phyloP scores from a whole-genome alignment of 2,888 invertebrate genomes.

The Drosophila histrio region DNA sequence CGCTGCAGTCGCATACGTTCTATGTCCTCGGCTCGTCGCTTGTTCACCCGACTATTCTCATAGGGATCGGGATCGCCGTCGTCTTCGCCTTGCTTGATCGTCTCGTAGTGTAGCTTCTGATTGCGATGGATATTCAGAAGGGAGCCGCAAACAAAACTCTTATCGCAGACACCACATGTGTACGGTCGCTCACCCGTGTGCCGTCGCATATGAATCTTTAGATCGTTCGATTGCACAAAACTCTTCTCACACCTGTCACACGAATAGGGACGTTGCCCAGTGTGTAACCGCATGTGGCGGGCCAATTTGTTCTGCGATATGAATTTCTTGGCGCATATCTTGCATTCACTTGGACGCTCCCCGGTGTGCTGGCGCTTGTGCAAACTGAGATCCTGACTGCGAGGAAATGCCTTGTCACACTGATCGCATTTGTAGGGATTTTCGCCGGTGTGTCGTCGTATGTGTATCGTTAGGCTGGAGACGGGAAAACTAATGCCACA shows the following conservation, averaged over 20 bases:
- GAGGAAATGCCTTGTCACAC: constrained; percentile 87
- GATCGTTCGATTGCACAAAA: constrained; percentile 89
- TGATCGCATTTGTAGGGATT: constrained; percentile 87
- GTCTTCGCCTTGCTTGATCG: not conserved
- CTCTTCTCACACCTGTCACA: constrained; percentile 84
- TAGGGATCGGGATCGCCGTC: constrained; percentile 73
- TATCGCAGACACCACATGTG: constrained; percentile 88
- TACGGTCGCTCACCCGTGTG: constrained; percentile 89
- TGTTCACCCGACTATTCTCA: constrained; percentile 76
- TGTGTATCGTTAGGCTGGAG: constrained; percentile 87
- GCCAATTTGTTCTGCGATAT: constrained; percentile 87
- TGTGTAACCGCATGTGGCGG: constrained; percentile 86
- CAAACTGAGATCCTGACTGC: constrained; percentile 86
- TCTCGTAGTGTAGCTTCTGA: constrained; percentile 86
- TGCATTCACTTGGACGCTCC: constrained; percentile 85
- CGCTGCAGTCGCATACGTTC: constrained; percentile 49
- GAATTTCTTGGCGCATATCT: constrained; percentile 84
- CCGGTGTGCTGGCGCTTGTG: constrained; percentile 87
- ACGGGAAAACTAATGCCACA: constrained; percentile 87
- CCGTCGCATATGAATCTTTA: constrained; percentile 88
- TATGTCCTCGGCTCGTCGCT: constrained; percentile 58
- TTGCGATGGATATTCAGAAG: constrained; percentile 87
- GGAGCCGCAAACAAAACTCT: constrained; percentile 88
- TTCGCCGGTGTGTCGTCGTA: constrained; percentile 88
- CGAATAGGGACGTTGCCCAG: constrained; percentile 86